Evolutionary conservation across 1,140 invertebrate genomes (phyloP).

Genomic region (Drosophila sp.): DNA sequence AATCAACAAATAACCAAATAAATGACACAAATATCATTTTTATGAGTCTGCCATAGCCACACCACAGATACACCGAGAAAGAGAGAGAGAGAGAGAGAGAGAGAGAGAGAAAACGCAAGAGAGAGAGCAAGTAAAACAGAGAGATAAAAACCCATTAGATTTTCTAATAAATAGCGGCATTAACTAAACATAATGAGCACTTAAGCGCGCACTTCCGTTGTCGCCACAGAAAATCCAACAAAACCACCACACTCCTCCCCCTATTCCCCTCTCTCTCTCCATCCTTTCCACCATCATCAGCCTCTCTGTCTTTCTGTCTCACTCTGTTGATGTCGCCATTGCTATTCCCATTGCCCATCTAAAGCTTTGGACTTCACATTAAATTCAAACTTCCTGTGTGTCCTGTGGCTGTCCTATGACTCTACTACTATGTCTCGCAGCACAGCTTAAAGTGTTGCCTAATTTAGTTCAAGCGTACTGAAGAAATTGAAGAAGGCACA

Average conservation of each 20-base stretch:
- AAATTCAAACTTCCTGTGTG: constrained; percentile 61
- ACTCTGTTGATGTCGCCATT: neutral
- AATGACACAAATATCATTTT: constrained; percentile 68
- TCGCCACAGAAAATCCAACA: constrained; percentile 14
- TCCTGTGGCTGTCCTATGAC: constrained; percentile 2
- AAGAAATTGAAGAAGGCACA: constrained; percentile 22
- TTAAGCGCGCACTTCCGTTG: constrained; percentile 65
- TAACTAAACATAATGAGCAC: constrained; percentile 71
- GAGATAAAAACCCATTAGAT: constrained; percentile 65
- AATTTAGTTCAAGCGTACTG: constrained; percentile 51
- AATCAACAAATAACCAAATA: constrained; percentile 67
- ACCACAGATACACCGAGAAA: constrained; percentile 11
- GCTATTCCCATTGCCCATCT: neutral
- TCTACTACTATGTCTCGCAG: constrained; percentile 41
- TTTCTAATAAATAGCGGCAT: constrained; percentile 70
- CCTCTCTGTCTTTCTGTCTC: neutral
- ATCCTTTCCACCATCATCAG: neutral
- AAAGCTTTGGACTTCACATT: constrained; percentile 34
- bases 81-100: neutral
- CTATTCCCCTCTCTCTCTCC: neutral
- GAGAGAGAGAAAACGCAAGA: neutral
- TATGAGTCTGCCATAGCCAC: constrained; percentile 21
- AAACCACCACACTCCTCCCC: neutral
- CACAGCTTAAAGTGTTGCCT: constrained; percentile 64
- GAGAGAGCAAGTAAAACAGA: constrained; percentile 15